These are phyloP conservation scores for Calyptomena viridis DNA, from an alignment of 2,113 vertebrate genomes.

Conservation along the genomic window DNA sequence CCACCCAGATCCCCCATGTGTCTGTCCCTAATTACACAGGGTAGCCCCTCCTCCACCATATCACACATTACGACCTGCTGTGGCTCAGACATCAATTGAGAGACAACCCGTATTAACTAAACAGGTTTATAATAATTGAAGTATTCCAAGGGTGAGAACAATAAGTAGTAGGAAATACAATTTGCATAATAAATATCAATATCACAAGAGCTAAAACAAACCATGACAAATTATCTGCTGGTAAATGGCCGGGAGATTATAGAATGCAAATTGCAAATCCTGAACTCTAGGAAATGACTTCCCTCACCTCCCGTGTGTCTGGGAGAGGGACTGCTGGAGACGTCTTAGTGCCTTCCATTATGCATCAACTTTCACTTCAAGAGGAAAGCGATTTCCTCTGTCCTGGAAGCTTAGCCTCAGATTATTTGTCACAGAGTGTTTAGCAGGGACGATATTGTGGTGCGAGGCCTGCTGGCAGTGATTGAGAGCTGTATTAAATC, in stretches of 20 bases:
- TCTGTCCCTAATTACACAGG: conserved; percentile 24
- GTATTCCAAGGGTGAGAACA: conserved; percentile 73
- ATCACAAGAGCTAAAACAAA: conserved; percentile 77
- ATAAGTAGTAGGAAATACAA: conserved; percentile 75
- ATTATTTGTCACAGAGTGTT: conserved; percentile 40
- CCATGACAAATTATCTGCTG: conserved; percentile 74
- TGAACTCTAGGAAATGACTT: conserved; percentile 54
- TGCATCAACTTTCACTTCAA: conserved; percentile 57
- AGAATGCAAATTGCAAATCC: conserved; percentile 61
- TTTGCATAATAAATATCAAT: conserved; percentile 83
- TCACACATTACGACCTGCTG: conserved; percentile 10
- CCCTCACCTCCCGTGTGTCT: background rate
- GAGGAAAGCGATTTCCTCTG: conserved; percentile 47
- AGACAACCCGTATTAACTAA: conserved; percentile 66
- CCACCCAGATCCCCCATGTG: background rate
- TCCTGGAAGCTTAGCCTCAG: conserved; percentile 45
- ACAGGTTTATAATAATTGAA: conserved; percentile 73
- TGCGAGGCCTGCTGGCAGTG: background rate
- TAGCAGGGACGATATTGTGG: background rate
- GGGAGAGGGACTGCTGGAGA: background rate
- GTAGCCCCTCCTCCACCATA: background rate
- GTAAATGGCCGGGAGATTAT: conserved; percentile 70
- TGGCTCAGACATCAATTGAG: conserved; percentile 50
- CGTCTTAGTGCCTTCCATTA: conserved; percentile 47
- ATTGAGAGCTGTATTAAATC: background rate